Evolutionary conservation across 2,113 vertebrate genomes (phyloP).

Genomic region (Zeus faber): DNA sequence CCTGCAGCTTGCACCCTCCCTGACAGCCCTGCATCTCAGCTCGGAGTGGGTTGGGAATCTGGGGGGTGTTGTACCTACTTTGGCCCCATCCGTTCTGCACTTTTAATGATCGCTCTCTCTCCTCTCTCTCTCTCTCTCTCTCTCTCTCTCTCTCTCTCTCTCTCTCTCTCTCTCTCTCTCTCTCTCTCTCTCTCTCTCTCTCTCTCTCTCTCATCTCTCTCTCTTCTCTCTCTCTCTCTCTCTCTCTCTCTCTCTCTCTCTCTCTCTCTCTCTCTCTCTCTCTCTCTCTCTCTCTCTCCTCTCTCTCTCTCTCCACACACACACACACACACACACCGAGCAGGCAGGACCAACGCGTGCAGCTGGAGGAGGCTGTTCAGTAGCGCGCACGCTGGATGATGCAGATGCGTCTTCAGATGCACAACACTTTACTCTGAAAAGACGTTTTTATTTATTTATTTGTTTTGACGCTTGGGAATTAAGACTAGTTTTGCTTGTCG

Average conservation of each 20-base stretch:
- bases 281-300: too few relatives aligned
- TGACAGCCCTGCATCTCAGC: constrained; percentile 6
- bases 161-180: too few relatives aligned
- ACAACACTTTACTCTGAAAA: neutral
- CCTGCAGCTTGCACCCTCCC: constrained; percentile 21
- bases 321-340: too few relatives aligned
- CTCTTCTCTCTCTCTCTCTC: too few relatives aligned
- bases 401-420: constrained; percentile 14
- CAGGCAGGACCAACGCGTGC: constrained; percentile 46
- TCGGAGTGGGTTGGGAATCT: constrained; percentile 66
- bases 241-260: too few relatives aligned
- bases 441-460: constrained; percentile 23
- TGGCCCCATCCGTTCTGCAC: constrained; percentile 55
- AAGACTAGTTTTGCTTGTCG: constrained; percentile 15
- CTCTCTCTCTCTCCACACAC: too few relatives aligned
- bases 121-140: too few relatives aligned
- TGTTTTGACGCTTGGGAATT: constrained; percentile 31
- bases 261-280: too few relatives aligned
- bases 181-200: too few relatives aligned
- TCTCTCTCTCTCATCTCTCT: too few relatives aligned
- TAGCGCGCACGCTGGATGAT: neutral
- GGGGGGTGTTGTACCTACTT: constrained; percentile 27
- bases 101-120: constrained; percentile 59
- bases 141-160: too few relatives aligned
- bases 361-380: constrained; percentile 47